These are phyloP conservation scores for Chromobotia macracanthus DNA, from an alignment of 2,797 vertebrate species.

Conservation along the genomic window DNA sequence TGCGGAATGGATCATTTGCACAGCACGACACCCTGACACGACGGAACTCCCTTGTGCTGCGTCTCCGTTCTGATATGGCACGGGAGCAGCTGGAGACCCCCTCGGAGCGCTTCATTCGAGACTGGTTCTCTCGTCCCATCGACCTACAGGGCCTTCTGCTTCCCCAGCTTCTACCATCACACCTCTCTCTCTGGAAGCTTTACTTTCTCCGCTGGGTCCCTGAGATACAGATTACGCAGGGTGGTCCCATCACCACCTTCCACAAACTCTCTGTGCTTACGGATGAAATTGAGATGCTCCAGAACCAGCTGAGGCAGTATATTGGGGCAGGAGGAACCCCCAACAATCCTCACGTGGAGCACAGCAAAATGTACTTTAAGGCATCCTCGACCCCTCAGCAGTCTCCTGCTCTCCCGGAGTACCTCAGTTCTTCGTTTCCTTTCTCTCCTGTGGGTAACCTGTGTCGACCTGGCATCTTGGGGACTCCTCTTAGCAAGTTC, in stretches of 20 bases:
- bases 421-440: constrained; percentile 93
- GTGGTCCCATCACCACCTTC: constrained; percentile 85
- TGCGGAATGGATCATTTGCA: constrained; percentile 82
- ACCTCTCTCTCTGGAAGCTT: constrained; percentile 91
- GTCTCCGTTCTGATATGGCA: constrained; percentile 79
- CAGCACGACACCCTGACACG: constrained; percentile 79
- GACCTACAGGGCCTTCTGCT: constrained; percentile 88
- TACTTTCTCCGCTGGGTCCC: constrained; percentile 97
- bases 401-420: constrained; percentile 75
- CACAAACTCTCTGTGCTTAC: constrained; percentile 88
- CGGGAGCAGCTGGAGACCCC: constrained; percentile 73
- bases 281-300: constrained; percentile 88
- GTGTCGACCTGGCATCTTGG: constrained; percentile 86
- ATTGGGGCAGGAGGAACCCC: constrained; percentile 69
- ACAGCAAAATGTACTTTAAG: constrained; percentile 81
- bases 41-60: constrained; percentile 85
- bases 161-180: constrained; percentile 82
- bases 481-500: constrained; percentile 94
- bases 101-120: constrained; percentile 83
- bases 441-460: constrained; percentile 93
- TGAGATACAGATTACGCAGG: constrained; percentile 87
- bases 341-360: constrained; percentile 57
- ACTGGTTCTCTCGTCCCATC: constrained; percentile 84
- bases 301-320: constrained; percentile 83
- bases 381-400: constrained; percentile 71